Evolutionary conservation across 2,113 vertebrate genomes (phyloP).

Genomic region (Thamnophis sirtalis): DNA sequence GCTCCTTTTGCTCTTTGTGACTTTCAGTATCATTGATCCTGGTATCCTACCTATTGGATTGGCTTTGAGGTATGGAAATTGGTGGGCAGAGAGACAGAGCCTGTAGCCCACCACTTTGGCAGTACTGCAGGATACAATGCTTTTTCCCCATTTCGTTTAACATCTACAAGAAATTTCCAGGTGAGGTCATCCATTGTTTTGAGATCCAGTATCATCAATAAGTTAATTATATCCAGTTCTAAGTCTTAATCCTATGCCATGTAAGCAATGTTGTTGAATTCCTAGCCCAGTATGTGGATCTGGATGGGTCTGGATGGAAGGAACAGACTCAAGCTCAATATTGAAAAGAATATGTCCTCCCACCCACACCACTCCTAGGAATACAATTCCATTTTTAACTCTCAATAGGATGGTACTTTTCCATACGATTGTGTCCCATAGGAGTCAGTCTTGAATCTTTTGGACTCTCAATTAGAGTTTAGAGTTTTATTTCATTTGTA

Average conservation of each 20-base stretch:
- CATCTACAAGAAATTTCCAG: background rate
- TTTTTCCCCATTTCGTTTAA: background rate
- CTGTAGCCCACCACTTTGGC: background rate
- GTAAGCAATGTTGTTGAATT: background rate
- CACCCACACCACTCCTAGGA: background rate
- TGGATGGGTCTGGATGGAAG: background rate
- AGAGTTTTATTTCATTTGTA: no score
- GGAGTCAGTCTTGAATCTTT: background rate
- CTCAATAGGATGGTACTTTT: background rate
- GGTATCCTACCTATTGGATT: background rate
- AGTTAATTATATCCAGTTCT: background rate
- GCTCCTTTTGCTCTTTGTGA: background rate
- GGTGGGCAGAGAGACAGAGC: background rate
- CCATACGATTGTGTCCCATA: background rate
- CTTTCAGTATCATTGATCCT: background rate
- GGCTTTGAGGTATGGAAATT: background rate
- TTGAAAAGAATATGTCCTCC: background rate
- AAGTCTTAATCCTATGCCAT: background rate
- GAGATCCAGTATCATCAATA: background rate
- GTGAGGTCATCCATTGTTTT: background rate
- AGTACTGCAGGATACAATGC: background rate
- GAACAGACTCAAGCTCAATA: background rate
- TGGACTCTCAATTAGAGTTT: no score
- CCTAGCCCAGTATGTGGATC: background rate
- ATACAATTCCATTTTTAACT: background rate